Base-by-base conservation (phyloP, 2,797 vertebrate genomes). In the Molossus alvarezi region DNA sequence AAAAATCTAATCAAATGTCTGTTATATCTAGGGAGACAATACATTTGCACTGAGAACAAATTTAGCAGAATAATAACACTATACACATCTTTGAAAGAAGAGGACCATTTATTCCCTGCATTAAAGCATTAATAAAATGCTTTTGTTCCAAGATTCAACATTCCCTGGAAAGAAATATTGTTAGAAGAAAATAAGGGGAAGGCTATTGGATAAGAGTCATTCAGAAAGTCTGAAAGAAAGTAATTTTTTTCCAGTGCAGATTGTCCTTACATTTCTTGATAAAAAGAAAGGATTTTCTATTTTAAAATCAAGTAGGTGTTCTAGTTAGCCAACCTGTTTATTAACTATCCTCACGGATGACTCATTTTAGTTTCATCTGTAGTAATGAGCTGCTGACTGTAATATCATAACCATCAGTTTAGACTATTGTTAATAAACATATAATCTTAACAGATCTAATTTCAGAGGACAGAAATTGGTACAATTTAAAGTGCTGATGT, bases 281-380 rank as follows among this genome's bases (percentile, higher is more conserved):
- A 65, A 33, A 95, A 88, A 2, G 55, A 27, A 80, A 82, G n/a
- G 58, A 94, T 79, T 85, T 85, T 94, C 88, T 94, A 82, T 92
- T 97, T 97, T 95, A 86, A 98, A 97, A 95, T 21, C 79, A 95
- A 64, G 89, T 97, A 96, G 84, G 93, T 96, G 96, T 91, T 97
- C 95, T 91, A 97, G 91, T 95, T 94, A 90, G 71, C 82, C 96
- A 97, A 97, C 96, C 94, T 97, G 94, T 84, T 97, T 85, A 97
- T 95, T 96, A 98, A 97, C 85, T 97, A 96, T 96, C 90, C 97
- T 97, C 93, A 95, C 53, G 53, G 2, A 15, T 98, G 98, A 98
- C 94, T 98, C 97, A 97, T 89, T 92, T 86, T 93, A 92, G 60
- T 82, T 88, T 86, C 89, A 89, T 87, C 94, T 94, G 73, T 95